phyloP scores from a whole-genome alignment of 1,140 invertebrate species.

The Zaprionus inermis region DNA sequence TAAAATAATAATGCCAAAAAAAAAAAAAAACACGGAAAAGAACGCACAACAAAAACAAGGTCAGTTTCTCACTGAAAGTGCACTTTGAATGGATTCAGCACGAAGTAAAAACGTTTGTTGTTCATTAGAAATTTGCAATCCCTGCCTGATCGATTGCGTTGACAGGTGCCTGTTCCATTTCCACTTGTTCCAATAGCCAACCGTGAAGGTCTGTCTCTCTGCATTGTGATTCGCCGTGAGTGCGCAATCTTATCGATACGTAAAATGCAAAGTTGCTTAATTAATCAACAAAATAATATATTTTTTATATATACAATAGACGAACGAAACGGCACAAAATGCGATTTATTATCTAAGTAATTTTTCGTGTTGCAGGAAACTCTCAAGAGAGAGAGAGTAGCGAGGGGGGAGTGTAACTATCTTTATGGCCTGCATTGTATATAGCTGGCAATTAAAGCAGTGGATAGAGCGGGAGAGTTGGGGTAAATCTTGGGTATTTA shows the following conservation, averaged over 20 bases:
- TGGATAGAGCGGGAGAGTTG: neutral
- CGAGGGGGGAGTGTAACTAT: neutral
- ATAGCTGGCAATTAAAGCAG: neutral
- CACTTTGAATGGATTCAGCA: conserved; percentile 5
- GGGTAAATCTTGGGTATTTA: neutral
- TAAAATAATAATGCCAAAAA: too few relatives aligned
- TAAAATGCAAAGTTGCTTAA: conserved; percentile 39
- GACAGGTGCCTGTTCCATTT: conserved; percentile 8
- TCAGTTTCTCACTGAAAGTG: neutral
- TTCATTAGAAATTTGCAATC: neutral
- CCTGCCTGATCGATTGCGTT: neutral
- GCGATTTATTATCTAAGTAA: conserved; percentile 33
- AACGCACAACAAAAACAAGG: neutral
- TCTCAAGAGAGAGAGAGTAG: neutral
- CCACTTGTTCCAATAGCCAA: conserved; percentile 4
- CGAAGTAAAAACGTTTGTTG: neutral
- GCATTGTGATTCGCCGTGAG: neutral
- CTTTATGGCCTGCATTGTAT: conserved; percentile 14
- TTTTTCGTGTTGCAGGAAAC: conserved; percentile 36
- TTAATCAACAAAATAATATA: conserved; percentile 30
- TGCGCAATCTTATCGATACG: conserved; percentile 27
- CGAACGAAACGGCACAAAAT: too few relatives aligned
- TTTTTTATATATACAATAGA: too few relatives aligned
- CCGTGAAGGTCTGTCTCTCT: too few relatives aligned
- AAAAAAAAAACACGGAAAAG: neutral